Conservation (phyloP, 2,888 invertebrate species). For the Glaucopsyche alexis region DNA sequence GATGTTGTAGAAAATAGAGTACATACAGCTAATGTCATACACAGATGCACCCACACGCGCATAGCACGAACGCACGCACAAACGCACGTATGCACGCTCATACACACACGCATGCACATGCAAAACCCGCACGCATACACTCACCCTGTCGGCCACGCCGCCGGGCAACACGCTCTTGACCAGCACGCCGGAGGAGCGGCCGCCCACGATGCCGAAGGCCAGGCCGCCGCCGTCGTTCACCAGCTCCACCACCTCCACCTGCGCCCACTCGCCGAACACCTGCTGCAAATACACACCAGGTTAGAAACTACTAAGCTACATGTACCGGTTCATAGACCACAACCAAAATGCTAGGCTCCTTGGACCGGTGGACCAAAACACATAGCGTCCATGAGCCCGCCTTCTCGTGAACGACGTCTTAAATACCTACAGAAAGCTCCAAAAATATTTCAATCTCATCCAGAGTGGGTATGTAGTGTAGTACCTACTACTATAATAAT, state of each 20-base stretch:
- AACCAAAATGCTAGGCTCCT: background rate
- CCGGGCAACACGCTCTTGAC: slow-evolving; percentile 96
- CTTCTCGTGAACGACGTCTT: too few relatives aligned
- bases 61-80: background rate
- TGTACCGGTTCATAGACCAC: background rate
- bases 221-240: slow-evolving; percentile 95
- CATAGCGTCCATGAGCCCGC: background rate
- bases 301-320: background rate
- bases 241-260: slow-evolving; percentile 96
- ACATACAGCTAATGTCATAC: background rate
- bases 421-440: too few relatives aligned
- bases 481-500: too few relatives aligned
- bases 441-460: too few relatives aligned
- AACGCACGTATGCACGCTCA: background rate
- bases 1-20: background rate
- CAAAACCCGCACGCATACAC: slow-evolving; percentile 43
- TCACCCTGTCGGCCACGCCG: slow-evolving; percentile 94
- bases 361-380: background rate
- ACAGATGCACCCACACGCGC: background rate
- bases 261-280: slow-evolving; percentile 97
- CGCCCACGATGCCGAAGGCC: slow-evolving; percentile 96
- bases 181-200: slow-evolving; percentile 94
- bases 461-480: too few relatives aligned
- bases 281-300: slow-evolving; percentile 62
- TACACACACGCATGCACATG: background rate